Conservation (phyloP, 2,888 invertebrate species). For the Patella depressa region DNA sequence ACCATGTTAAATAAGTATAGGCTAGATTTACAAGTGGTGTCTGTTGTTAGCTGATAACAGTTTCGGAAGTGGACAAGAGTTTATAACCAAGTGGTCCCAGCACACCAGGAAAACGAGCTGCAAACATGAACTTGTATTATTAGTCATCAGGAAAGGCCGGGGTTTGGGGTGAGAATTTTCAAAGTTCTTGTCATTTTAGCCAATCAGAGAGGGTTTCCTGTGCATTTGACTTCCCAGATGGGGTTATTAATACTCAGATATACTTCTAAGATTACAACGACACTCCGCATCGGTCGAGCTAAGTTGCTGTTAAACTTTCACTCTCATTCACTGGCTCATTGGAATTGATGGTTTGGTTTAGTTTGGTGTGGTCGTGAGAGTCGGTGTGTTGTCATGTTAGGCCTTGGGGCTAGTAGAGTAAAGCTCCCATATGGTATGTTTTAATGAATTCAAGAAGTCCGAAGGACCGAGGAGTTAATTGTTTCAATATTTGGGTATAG, state of each 20-base stretch:
- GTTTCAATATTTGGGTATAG: no score
- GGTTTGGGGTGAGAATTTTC: conserved; percentile 25
- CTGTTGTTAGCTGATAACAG: no score
- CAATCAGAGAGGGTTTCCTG: conserved; percentile 27
- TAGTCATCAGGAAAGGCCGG: conserved; percentile 18
- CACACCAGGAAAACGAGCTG: no score
- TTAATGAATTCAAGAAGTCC: no score
- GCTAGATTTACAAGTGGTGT: no score
- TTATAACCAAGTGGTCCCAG: no score
- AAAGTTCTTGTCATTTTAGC: conserved; percentile 20
- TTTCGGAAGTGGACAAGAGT: no score
- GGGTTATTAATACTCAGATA: conserved; percentile 27
- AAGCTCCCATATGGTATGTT: no score
- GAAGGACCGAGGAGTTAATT: no score
- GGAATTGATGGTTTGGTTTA: not conserved
- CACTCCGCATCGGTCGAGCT: not conserved
- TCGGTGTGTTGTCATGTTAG: not conserved
- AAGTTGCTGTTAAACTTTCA: no score
- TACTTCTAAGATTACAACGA: conserved; percentile 25
- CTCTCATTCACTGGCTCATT: no score
- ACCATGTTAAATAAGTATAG: no score
- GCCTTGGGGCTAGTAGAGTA: not conserved
- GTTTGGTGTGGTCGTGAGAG: not conserved
- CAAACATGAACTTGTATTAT: conserved; percentile 11
- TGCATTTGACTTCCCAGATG: conserved; percentile 8